A percentile compares a stretch with the other conserved stretches of the same genome.
phyloP scores from a whole-genome alignment of 2,113 vertebrate genomes.

The Melanerpes aurifrons region DNA sequence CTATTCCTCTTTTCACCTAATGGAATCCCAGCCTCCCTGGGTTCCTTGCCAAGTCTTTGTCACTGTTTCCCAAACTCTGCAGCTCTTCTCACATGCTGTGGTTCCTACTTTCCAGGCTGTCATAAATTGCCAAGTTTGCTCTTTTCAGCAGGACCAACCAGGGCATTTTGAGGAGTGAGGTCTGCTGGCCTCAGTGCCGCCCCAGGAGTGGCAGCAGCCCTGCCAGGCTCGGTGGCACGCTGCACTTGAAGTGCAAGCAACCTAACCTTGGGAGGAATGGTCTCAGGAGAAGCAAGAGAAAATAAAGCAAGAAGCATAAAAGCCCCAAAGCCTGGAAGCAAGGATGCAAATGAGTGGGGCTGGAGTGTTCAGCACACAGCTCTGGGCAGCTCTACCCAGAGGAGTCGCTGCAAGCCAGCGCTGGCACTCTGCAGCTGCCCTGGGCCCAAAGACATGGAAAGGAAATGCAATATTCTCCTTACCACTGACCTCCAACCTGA shows the following conservation, averaged over 20 bases:
- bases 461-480: neutral
- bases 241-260: neutral
- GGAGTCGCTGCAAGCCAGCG: neutral
- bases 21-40: neutral
- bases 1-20: neutral
- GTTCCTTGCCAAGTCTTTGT: neutral
- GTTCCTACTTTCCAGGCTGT: neutral
- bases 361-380: neutral
- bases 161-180: conserved; percentile 7
- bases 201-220: neutral
- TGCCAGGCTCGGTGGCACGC: neutral
- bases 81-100: neutral
- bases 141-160: conserved; percentile 19
- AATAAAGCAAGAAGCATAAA: neutral
- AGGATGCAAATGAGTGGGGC: neutral
- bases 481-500: neutral
- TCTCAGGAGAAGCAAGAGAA: neutral
- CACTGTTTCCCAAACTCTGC: neutral
- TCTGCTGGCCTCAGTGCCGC: neutral
- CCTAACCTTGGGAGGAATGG: conserved; percentile 10
- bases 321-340: neutral
- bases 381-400: neutral
- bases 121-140: neutral
- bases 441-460: neutral
- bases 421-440: neutral